Evolutionary conservation across 2,113 vertebrate genomes (phyloP).

Genomic region (Kobus ellipsiprymnus): DNA sequence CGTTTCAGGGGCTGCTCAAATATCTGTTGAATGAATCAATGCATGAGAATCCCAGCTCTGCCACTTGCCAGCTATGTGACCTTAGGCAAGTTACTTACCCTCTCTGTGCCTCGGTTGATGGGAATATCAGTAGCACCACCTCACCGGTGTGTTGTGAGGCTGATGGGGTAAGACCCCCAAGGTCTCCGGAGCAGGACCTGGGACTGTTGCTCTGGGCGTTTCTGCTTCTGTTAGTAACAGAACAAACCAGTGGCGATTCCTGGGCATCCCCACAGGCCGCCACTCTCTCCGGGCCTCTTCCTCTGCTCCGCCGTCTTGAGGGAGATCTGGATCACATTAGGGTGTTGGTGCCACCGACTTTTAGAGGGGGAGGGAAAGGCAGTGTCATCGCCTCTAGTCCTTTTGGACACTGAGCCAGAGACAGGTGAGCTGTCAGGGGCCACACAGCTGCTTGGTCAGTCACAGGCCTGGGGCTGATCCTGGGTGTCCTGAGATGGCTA

Average conservation of each 20-base stretch:
- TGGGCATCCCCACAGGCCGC: accelerated
- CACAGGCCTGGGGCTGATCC: neutral
- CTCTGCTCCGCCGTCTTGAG: accelerated
- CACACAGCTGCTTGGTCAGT: neutral
- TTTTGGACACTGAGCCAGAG: neutral
- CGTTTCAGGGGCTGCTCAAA: neutral
- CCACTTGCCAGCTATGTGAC: neutral
- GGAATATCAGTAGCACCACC: accelerated
- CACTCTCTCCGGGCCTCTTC: neutral
- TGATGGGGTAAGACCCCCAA: accelerated
- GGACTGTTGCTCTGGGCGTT: accelerated
- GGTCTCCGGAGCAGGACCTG: accelerated
- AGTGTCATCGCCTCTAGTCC: neutral
- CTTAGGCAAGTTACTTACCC: neutral
- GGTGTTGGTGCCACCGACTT: accelerated
- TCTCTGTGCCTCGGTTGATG: neutral
- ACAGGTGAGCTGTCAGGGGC: too few species aligned
- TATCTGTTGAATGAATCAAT: neutral
- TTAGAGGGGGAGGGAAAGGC: neutral
- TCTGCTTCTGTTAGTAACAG: too few species aligned
- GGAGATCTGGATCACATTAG: neutral
- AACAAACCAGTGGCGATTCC: neutral
- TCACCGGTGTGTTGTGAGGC: neutral
- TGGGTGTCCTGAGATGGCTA: neutral
- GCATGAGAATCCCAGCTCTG: neutral